These are phyloP conservation scores for Ceratina japonica DNA, from an alignment of 1,140 invertebrate genomes.

Conservation along the genomic window DNA sequence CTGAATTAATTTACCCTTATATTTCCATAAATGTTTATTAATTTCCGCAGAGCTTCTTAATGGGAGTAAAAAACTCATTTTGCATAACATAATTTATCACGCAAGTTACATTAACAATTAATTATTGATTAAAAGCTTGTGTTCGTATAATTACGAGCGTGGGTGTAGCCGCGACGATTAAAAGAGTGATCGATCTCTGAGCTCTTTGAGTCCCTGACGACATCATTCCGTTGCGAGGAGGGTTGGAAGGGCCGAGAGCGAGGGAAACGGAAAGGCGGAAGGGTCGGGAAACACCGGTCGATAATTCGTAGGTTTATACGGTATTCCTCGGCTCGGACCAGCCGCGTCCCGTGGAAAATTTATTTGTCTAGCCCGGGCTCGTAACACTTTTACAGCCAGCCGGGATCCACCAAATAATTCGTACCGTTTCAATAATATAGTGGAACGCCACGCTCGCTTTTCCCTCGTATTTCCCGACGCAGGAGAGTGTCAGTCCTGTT, in stretches of 20 bases:
- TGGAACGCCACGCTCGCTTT: not conserved
- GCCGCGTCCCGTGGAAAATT: slow-evolving; percentile 39
- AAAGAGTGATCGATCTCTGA: slow-evolving; percentile 14
- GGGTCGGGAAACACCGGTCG: slow-evolving; percentile 47
- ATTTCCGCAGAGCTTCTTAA: too few species aligned
- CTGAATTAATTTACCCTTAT: too few species aligned
- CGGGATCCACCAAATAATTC: slow-evolving; percentile 30
- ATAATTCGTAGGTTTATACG: slow-evolving; percentile 54
- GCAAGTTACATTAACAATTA: too few species aligned
- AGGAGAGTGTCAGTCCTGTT: not conserved
- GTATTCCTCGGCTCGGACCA: slow-evolving; percentile 25
- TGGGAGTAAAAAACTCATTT: not conserved
- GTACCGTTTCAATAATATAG: slow-evolving; percentile 42
- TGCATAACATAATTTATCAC: too few species aligned
- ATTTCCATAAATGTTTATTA: too few species aligned
- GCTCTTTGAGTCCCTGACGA: not conserved
- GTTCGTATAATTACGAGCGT: too few species aligned
- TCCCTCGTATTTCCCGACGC: not conserved
- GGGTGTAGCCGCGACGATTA: not conserved
- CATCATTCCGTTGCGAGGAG: slow-evolving; percentile 8
- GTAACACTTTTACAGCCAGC: slow-evolving; percentile 41
- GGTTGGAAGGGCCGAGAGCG: not conserved
- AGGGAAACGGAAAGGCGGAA: slow-evolving; percentile 3
- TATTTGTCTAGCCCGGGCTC: slow-evolving; percentile 49
- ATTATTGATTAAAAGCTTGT: too few species aligned